Base-by-base conservation (phyloP, 2,888 invertebrate species). In the Amphipoea lucens region DNA sequence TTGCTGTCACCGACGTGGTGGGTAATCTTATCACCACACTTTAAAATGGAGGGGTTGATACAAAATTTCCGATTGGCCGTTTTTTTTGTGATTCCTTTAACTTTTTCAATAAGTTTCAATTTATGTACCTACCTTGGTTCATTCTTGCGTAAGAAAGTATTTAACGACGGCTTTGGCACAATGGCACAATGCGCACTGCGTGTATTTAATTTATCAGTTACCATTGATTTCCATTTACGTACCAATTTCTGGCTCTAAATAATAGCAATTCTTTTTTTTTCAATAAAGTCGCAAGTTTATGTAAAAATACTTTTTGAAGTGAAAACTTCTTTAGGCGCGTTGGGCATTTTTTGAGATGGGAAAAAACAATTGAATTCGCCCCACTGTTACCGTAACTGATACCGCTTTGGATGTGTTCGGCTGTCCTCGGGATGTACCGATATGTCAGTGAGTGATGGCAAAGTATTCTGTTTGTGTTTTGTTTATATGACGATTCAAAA, bases 251-350 rank as follows among this genome's bases (percentile, higher is more conserved):
- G 11, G 14, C 14, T n/a, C 23, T 71, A 51, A 72, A 42, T 76
- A 20, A 57, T 57, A 11, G 51, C 36, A 54, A 65, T 66, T 57
- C 36, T 17, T 29, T 69, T 68, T 79, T 54, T 75, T 82, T 67
- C n/a, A 74, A 85, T 60, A 71, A 57, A 74, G 2, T 36, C n/a
- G 66, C 42, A 74, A 60, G 40, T 73, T 69, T 72, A 81, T 69
- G 23, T 72, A 71, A 76, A 85, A 48, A 3, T 4, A 66, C 36
- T 36, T 36, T 36, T 36, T 36, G 36, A 29, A 29, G 29, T 29
- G 29, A 36, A 36, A 36, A 36, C 36, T 36, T 36, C 36, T 36
- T 36, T 36, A 36, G 1, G 2, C 36, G 36, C 36, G 36, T 36
- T 36, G 36, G 36, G 36, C 36, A 36, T 36, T 36, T 36, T 36